phyloP scores from a whole-genome alignment of 2,797 vertebrate genomes.

The Anas flavirostris region DNA sequence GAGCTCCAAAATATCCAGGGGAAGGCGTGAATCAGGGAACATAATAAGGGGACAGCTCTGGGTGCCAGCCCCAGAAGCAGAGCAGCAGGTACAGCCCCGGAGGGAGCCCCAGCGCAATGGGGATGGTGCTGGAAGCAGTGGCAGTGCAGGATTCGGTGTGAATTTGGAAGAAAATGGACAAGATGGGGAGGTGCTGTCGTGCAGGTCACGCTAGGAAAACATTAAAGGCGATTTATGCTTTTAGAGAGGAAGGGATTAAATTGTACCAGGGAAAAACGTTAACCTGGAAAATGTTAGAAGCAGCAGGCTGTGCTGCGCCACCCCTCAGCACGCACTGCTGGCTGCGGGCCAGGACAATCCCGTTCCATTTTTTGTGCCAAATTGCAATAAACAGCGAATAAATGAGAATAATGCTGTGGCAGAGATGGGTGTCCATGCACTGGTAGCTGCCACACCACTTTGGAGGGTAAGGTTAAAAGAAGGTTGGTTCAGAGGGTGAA shows the following conservation, averaged over 20 bases:
- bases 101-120: not conserved
- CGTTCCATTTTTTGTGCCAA: not conserved
- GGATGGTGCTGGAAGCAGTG: fast-evolving
- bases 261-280: not conserved
- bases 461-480: not conserved
- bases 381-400: not conserved
- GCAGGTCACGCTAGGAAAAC: not conserved
- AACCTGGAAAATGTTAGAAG: not conserved
- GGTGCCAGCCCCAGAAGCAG: not conserved
- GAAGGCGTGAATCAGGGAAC: not conserved
- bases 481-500: not conserved
- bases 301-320: not conserved
- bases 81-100: not conserved
- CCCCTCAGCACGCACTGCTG: not conserved
- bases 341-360: not conserved
- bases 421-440: not conserved
- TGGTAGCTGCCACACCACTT: not conserved
- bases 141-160: not conserved
- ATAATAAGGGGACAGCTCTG: not conserved
- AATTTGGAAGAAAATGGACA: not conserved
- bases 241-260: not conserved
- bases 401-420: not conserved
- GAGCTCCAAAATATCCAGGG: not conserved
- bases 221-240: not conserved
- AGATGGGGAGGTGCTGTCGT: not conserved